Base-by-base conservation (phyloP, 1,140 invertebrate genomes). In the Brachionus rubens region DNA sequence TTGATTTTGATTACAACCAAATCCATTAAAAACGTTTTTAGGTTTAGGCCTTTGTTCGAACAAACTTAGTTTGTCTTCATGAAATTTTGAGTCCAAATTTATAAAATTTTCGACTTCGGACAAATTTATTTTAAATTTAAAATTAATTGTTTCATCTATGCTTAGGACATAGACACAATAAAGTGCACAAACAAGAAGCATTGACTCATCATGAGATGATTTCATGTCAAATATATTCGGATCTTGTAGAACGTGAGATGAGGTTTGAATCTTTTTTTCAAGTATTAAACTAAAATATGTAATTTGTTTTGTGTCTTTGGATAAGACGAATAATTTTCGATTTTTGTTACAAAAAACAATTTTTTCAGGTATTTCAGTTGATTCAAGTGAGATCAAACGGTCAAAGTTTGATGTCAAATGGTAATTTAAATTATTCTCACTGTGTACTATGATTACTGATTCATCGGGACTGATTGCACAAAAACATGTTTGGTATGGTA, bases 311-410 rank as follows among this genome's bases (percentile, higher is more conserved):
- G 68, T 72, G 9, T 54, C 50, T 72, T 72, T 72, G 26, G 43
- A 40, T 24, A 72, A 19, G 7, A 72, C 68, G 33, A 72, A 50
- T 14, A 72, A 14, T 40, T 72, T 54, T 16, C 30, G 30, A 30
- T 72, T 72, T 16, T 72, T 54, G 24, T 72, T 72, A 3, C n/a
- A 30, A 54, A 72, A 72, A 1, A 72, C 9, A 40, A 72, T 40
- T 72, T 50, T 72, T 26, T 72, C 43, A 12, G 68, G 68, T 72
- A 72, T 72, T 72, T 72, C 68, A 50, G 36, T 1, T 3, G 30
- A 48, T 21, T 72, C 68, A 9, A 72, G 46, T 26, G 46, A 40
- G 7, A 72, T 54, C n/a, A 72, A 14, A 36, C 46, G n/a, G 26
- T 72, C 30, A 9, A 72, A 50, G 50, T 33, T 54, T 9, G 68